These are phyloP conservation scores for Pantelozetes paolii DNA, from an alignment of 2,888 invertebrate species.

Conservation along the genomic window DNA sequence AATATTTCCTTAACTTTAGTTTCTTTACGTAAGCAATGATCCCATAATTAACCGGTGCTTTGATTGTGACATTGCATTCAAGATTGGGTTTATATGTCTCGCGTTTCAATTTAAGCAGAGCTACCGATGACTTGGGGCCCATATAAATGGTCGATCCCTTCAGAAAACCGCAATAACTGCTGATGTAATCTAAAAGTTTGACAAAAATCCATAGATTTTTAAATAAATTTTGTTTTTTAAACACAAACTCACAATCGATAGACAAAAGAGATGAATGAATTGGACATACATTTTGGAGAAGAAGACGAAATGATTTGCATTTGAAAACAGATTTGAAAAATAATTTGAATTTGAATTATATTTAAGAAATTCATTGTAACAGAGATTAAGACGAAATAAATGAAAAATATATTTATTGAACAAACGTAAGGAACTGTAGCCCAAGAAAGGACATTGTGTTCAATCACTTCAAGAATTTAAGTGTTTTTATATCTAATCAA, in stretches of 20 bases:
- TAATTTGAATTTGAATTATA: background rate
- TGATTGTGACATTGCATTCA: constrained; percentile 35
- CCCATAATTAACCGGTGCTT: constrained; percentile 36
- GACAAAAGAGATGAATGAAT: background rate
- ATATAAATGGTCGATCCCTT: background rate
- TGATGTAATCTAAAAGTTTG: constrained; percentile 34
- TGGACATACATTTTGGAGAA: constrained; percentile 35
- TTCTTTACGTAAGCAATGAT: constrained; percentile 36
- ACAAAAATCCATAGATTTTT: background rate
- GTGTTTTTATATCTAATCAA: constrained; percentile 30
- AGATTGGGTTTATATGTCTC: constrained; percentile 38
- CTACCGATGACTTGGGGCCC: constrained; percentile 17
- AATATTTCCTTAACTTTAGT: constrained; percentile 28
- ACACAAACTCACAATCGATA: constrained; percentile 27
- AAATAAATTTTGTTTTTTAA: background rate
- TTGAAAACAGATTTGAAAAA: background rate
- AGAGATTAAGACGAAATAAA: background rate
- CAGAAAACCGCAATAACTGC: constrained; percentile 38
- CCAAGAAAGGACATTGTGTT: no score
- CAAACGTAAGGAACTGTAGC: no score
- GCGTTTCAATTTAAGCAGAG: constrained; percentile 35
- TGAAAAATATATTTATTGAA: no score
- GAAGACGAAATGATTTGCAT: background rate
- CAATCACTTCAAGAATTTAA: constrained; percentile 5
- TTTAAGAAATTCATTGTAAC: constrained; percentile 11